phyloP scores from a whole-genome alignment of 2,113 vertebrate genomes.

The Cariama cristata region DNA sequence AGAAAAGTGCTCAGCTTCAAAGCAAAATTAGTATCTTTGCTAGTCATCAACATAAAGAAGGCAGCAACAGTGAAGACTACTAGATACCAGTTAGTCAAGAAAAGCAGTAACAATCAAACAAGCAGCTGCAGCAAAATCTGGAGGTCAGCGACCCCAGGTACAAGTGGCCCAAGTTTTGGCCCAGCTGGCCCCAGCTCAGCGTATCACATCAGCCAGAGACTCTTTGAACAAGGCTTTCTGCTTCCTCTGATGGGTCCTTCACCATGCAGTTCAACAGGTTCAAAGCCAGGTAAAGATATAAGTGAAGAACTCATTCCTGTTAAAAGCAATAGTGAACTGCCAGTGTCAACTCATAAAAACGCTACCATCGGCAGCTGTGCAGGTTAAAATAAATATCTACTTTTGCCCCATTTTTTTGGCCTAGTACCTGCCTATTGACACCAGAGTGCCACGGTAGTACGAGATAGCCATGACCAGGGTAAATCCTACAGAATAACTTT shows the following conservation, averaged over 20 bases:
- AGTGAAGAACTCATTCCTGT: neutral
- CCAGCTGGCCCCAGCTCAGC: neutral
- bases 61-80: neutral
- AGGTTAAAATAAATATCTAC: neutral
- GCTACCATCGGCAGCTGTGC: neutral
- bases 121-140: neutral
- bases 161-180: neutral
- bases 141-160: neutral
- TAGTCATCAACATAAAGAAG: neutral
- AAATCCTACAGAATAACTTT: neutral
- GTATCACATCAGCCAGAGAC: neutral
- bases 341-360: neutral
- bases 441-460: neutral
- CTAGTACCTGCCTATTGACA: neutral
- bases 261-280: neutral
- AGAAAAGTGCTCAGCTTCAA: neutral
- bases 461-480: accelerated
- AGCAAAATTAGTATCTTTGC: neutral
- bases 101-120: neutral
- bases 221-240: neutral
- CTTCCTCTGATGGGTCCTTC: neutral
- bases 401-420: neutral
- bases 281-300: neutral
- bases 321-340: neutral
- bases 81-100: neutral